These are phyloP conservation scores for Drosophila sp. DNA, from an alignment of 1,140 invertebrate species.

Conservation along the genomic window DNA sequence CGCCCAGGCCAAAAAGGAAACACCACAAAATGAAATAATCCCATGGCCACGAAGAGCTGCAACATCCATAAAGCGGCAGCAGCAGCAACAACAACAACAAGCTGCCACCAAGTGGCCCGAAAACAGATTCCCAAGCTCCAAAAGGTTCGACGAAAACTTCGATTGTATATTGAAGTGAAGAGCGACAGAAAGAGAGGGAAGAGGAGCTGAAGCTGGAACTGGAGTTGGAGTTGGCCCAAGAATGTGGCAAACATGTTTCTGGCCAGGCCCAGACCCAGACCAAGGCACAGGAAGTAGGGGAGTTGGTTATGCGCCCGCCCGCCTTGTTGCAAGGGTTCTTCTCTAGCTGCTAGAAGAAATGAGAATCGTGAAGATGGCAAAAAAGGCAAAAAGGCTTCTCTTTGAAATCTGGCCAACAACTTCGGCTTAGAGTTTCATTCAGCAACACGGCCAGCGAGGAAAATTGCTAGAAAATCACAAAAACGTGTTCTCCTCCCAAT, in stretches of 20 bases:
- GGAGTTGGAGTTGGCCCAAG: slow-evolving; percentile 57
- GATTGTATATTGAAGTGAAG: slow-evolving; percentile 58
- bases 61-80: slow-evolving; percentile 37
- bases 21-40: slow-evolving; percentile 84
- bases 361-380: slow-evolving; percentile 76
- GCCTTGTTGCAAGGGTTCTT: slow-evolving; percentile 58
- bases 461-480: slow-evolving; percentile 84
- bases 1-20: slow-evolving; percentile 68
- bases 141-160: slow-evolving; percentile 83
- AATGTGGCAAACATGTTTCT: slow-evolving; percentile 83
- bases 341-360: slow-evolving; percentile 16
- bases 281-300: slow-evolving; percentile 75
- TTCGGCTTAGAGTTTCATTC: slow-evolving; percentile 60
- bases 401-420: not conserved
- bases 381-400: slow-evolving; percentile 54
- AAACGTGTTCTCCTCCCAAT: slow-evolving; percentile 70
- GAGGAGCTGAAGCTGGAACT: slow-evolving; percentile 43
- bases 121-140: slow-evolving; percentile 79
- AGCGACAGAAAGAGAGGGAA: slow-evolving; percentile 10
- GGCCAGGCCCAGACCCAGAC: not conserved
- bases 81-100: slow-evolving; percentile 29
- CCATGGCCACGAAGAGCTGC: slow-evolving; percentile 67
- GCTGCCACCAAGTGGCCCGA: slow-evolving; percentile 24
- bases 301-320: slow-evolving; percentile 54
- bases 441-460: slow-evolving; percentile 54